phyloP scores from a whole-genome alignment of 2,888 invertebrate species.

The Melanostoma mellinum region DNA sequence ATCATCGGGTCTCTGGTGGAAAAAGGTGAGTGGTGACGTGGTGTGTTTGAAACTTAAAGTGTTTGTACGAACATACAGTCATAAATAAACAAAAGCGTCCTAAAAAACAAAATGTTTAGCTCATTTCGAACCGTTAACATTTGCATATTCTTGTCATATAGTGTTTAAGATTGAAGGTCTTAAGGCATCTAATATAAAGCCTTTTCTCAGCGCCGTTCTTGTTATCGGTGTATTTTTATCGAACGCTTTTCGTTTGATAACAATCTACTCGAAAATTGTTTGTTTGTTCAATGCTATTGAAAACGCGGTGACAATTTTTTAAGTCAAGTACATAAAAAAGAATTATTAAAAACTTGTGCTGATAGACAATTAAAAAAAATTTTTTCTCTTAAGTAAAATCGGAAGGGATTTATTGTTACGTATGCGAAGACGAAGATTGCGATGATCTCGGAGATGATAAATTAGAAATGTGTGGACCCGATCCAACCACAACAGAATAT shows the following conservation, averaged over 20 bases:
- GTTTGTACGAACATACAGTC: no score
- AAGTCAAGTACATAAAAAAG: neutral
- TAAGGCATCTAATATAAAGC: no score
- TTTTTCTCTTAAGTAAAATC: conserved; percentile 19
- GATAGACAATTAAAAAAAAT: neutral
- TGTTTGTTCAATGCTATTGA: neutral
- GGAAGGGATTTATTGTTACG: conserved; percentile 37
- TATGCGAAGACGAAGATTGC: conserved; percentile 52
- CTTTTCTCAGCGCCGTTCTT: no score
- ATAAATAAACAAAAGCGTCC: no score
- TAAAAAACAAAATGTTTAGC: no score
- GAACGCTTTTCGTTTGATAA: no score
- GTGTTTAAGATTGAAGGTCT: no score
- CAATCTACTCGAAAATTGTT: neutral
- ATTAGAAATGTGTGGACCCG: conserved; percentile 26
- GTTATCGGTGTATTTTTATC: no score
- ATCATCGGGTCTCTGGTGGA: neutral
- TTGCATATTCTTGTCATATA: no score
- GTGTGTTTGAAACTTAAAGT: no score
- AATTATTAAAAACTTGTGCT: neutral
- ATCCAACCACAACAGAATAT: neutral
- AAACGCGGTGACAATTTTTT: no score
- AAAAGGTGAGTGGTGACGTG: conserved; percentile 12
- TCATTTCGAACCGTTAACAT: no score
- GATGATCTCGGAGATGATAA: conserved; percentile 23